Evolutionary conservation across 2,797 vertebrate genomes (phyloP).

Genomic region (Ptychobarbus kaznakovi): DNA sequence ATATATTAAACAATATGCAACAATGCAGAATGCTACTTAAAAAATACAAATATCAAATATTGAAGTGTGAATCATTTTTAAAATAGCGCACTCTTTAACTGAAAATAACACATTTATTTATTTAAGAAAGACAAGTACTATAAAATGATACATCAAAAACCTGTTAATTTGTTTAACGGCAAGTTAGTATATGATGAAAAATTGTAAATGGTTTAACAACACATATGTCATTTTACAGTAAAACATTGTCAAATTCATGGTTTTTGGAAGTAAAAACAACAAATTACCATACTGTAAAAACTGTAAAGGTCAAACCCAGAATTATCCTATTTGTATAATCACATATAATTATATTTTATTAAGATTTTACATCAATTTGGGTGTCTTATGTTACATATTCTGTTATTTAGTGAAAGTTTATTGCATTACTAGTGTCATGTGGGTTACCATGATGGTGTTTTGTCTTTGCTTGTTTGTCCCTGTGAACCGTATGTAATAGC

Average conservation of each 20-base stretch:
- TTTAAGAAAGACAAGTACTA: background rate
- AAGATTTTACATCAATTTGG: background rate
- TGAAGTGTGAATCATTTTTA: background rate
- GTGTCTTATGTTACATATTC: background rate
- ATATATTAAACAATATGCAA: background rate
- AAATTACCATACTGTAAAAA: background rate
- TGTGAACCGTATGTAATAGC: too few species aligned
- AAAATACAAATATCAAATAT: background rate
- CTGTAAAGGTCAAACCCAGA: background rate
- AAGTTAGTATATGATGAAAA: background rate
- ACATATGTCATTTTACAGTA: background rate
- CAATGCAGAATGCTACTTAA: background rate
- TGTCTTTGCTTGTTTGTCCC: background rate
- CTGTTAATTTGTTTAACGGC: background rate
- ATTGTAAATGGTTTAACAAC: background rate
- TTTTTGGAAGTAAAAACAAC: background rate
- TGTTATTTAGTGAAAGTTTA: background rate
- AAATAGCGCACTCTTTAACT: background rate
- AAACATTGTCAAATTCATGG: background rate
- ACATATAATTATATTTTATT: background rate
- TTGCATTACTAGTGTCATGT: background rate
- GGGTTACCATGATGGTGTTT: background rate
- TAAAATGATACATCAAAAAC: background rate
- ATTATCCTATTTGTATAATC: background rate
- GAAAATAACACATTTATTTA: background rate